These are phyloP conservation scores for Tychaedon coryphoeus DNA, from an alignment of 2,113 vertebrate genomes.

Conservation along the genomic window DNA sequence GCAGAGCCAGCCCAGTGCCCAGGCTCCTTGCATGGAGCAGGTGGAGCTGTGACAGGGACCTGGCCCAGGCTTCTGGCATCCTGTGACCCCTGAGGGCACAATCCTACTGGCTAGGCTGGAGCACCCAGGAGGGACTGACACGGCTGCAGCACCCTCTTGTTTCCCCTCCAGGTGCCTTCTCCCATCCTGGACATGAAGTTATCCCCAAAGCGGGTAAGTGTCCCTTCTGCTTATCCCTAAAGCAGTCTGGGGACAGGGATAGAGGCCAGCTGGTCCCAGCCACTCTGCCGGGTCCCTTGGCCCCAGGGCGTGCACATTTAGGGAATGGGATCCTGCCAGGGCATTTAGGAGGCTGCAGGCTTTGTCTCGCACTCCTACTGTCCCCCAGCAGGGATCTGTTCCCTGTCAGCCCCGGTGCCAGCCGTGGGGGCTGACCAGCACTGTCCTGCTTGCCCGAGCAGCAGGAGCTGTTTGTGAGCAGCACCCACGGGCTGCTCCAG, in stretches of 20 bases:
- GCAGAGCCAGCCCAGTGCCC: too few species aligned
- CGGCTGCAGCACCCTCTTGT: neutral
- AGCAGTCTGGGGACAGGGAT: neutral
- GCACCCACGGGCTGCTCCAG: constrained; percentile 72
- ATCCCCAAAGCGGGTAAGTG: constrained; percentile 82
- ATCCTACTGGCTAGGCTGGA: neutral
- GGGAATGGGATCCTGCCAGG: neutral
- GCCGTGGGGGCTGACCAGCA: neutral
- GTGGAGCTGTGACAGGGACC: neutral
- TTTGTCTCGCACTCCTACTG: neutral
- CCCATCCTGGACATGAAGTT: constrained; percentile 84
- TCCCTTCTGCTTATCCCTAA: neutral
- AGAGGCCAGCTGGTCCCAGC: neutral
- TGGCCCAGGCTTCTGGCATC: too few species aligned
- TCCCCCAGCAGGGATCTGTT: neutral
- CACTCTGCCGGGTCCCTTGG: neutral
- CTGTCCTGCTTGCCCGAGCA: neutral
- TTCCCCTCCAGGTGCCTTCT: constrained; percentile 65
- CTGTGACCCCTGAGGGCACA: fast-evolving
- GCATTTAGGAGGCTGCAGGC: neutral
- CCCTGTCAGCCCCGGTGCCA: neutral
- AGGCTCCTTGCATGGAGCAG: neutral
- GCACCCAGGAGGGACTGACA: too few species aligned
- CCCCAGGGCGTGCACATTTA: neutral
- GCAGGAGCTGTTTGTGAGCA: constrained; percentile 83